Evolutionary conservation across 1,140 invertebrate species (phyloP).

Genomic region (Andrena cerasifolii): DNA sequence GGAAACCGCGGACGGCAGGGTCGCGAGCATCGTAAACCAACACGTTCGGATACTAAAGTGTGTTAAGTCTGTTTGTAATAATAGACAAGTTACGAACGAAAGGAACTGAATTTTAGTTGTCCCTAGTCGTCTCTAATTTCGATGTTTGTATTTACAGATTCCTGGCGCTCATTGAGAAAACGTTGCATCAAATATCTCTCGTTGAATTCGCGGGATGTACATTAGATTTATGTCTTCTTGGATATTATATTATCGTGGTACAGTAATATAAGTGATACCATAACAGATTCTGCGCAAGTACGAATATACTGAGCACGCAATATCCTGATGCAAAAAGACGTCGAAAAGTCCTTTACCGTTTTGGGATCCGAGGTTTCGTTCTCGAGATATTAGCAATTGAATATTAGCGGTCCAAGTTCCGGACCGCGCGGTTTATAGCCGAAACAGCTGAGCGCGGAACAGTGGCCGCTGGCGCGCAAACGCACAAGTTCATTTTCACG

Average conservation of each 20-base stretch:
- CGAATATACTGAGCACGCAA: too few relatives aligned
- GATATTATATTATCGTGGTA: slow-evolving; percentile 57
- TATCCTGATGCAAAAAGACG: too few relatives aligned
- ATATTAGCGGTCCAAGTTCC: too few relatives aligned
- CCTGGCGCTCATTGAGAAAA: slow-evolving; percentile 22
- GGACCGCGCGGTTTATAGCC: too few relatives aligned
- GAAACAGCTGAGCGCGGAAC: too few relatives aligned
- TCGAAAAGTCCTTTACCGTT: too few relatives aligned
- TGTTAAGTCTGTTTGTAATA: not conserved
- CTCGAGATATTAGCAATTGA: too few relatives aligned
- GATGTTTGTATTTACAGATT: slow-evolving; percentile 46
- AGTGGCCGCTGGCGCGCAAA: too few relatives aligned
- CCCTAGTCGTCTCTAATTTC: not conserved
- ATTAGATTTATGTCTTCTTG: slow-evolving; percentile 53
- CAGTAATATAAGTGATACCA: not conserved
- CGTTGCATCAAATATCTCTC: slow-evolving; percentile 59
- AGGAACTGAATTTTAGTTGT: not conserved
- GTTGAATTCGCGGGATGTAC: slow-evolving; percentile 60
- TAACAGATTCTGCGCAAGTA: not conserved
- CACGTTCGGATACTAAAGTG: slow-evolving; percentile 63
- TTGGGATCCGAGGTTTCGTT: too few relatives aligned
- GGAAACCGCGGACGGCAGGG: slow-evolving; percentile 17
- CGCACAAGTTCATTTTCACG: too few relatives aligned
- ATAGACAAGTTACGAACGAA: too few relatives aligned
- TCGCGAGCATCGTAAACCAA: slow-evolving; percentile 59